A percentile compares a stretch with the other conserved stretches of the same genome.
Conservation (phyloP, 2,888 invertebrate species). For the Rotaria sp. region DNA sequence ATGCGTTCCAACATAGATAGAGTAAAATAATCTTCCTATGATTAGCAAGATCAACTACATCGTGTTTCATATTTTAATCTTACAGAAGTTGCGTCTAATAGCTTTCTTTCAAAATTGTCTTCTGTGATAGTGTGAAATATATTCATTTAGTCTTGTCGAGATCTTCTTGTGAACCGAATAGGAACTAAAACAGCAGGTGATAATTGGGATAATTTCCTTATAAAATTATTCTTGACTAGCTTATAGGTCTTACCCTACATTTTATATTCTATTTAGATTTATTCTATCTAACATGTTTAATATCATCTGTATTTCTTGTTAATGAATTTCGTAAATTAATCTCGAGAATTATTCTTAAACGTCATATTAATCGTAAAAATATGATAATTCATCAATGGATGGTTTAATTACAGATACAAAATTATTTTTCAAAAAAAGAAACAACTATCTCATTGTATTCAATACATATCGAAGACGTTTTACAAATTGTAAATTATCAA, state of each 20-base stretch:
- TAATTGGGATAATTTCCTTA: too few relatives aligned
- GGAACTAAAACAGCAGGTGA: too few relatives aligned
- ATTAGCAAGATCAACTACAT: too few relatives aligned
- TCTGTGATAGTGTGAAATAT: too few relatives aligned
- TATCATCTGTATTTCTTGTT: slow-evolving; percentile 14
- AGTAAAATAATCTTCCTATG: too few relatives aligned
- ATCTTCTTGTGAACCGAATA: too few relatives aligned
- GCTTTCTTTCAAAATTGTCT: too few relatives aligned
- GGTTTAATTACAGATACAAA: neutral
- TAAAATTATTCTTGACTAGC: too few relatives aligned
- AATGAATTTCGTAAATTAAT: slow-evolving; percentile 19
- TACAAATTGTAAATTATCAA: neutral
- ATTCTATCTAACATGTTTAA: slow-evolving; percentile 5
- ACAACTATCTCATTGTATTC: neutral
- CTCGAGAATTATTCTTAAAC: neutral
- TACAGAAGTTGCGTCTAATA: too few relatives aligned
- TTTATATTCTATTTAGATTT: slow-evolving; percentile 3
- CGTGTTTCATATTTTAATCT: too few relatives aligned
- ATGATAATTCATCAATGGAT: neutral
- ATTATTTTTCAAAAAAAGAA: neutral
- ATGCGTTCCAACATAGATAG: too few relatives aligned
- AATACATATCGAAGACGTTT: neutral
- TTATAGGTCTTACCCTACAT: accelerated
- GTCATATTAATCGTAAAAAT: neutral
- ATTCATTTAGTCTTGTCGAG: too few relatives aligned